Percentiles rank a stretch among this genome's conserved stretches.
Conservation (phyloP, 1,140 invertebrate genomes). For the Elymnias hypermnestra region DNA sequence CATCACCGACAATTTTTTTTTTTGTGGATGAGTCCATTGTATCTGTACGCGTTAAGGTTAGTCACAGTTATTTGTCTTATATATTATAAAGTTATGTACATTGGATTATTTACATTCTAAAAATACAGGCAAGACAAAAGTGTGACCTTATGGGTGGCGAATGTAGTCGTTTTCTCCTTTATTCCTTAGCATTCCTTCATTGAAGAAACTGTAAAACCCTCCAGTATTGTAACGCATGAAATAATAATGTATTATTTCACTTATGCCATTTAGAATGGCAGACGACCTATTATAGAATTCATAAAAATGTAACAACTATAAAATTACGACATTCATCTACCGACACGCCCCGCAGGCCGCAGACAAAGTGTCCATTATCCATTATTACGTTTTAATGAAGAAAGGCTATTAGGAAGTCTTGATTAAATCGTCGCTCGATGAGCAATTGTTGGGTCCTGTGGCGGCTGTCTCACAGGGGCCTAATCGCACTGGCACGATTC, state of each 20-base stretch:
- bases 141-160: too few species aligned
- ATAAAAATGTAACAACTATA: background rate
- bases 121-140: too few species aligned
- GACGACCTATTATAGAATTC: too few species aligned
- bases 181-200: too few species aligned
- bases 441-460: slow-evolving; percentile 50
- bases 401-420: slow-evolving; percentile 66
- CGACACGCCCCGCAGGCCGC: slow-evolving; percentile 33
- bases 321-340: slow-evolving; percentile 13
- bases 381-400: slow-evolving; percentile 73
- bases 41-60: slow-evolving; percentile 92
- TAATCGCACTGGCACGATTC: slow-evolving; percentile 67
- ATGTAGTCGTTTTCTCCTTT: too few species aligned
- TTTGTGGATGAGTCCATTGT: slow-evolving; percentile 92
- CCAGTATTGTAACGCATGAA: too few species aligned
- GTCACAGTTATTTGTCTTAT: too few species aligned
- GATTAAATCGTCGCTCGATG: slow-evolving; percentile 68
- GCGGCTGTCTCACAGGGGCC: slow-evolving; percentile 45
- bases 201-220: too few species aligned
- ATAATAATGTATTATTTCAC: too few species aligned
- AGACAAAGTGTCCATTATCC: slow-evolving; percentile 47
- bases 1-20: slow-evolving; percentile 91
- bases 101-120: too few species aligned
- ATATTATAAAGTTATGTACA: too few species aligned
- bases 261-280: too few species aligned